These are phyloP conservation scores for Latrodectus hesperus DNA, from an alignment of 2,888 invertebrate genomes.

Conservation along the genomic window DNA sequence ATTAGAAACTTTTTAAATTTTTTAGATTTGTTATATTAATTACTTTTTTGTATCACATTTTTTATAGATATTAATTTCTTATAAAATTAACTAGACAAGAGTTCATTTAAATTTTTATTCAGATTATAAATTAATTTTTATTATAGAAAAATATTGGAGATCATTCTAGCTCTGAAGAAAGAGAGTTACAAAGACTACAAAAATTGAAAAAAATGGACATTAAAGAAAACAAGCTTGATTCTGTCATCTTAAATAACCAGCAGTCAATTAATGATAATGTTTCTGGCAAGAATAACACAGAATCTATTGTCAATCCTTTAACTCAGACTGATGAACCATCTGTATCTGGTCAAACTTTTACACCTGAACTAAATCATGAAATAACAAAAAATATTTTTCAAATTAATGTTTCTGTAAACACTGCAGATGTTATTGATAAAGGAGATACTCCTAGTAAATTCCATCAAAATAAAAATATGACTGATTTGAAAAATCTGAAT, in stretches of 20 bases:
- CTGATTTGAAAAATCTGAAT: background rate
- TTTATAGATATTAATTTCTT: no score
- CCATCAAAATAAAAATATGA: background rate
- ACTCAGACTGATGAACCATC: background rate
- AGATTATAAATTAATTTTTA: background rate
- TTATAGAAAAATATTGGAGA: background rate
- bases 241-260: background rate
- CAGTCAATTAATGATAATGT: no score
- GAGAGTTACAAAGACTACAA: slow-evolving; percentile 48
- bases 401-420: background rate
- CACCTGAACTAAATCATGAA: background rate
- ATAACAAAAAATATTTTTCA: background rate
- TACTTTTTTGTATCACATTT: no score
- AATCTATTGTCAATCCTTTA: no score
- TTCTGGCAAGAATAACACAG: no score
- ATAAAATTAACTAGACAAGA: no score
- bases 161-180: slow-evolving; percentile 56
- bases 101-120: background rate
- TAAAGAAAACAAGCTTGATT: slow-evolving; percentile 17
- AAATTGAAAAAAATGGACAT: slow-evolving; percentile 40
- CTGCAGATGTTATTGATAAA: background rate
- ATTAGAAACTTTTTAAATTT: no score
- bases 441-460: background rate
- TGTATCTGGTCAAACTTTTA: background rate
- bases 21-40: no score